Evolutionary conservation across 2,113 vertebrate species (phyloP).

Genomic region (Prunella fulvescens): DNA sequence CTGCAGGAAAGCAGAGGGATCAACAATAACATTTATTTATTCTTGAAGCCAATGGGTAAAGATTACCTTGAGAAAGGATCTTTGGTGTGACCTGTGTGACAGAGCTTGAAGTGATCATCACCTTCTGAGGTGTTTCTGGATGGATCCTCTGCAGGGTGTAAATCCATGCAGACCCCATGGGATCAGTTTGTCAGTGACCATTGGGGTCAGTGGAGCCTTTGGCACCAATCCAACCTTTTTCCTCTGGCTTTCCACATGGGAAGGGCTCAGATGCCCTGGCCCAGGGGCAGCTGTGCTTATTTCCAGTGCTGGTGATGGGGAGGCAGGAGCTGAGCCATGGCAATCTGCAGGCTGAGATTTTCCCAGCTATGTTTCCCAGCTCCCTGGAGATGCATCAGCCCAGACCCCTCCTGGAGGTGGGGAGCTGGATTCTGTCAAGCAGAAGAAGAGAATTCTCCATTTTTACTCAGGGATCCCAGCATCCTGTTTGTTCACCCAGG

Average conservation of each 20-base stretch:
- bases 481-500: not conserved
- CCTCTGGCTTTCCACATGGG: not conserved
- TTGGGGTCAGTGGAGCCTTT: not conserved
- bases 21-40: not conserved
- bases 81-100: not conserved
- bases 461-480: not conserved
- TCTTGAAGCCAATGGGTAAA: not conserved
- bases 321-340: not conserved
- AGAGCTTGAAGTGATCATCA: not conserved
- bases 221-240: not conserved
- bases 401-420: not conserved
- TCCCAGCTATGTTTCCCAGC: not conserved
- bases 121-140: fast-evolving
- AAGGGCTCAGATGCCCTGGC: not conserved
- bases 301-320: fast-evolving
- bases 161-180: not conserved
- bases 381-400: not conserved
- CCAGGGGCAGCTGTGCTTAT: not conserved
- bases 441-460: not conserved
- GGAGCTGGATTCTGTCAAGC: not conserved
- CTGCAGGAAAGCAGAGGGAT: conserved; percentile 3
- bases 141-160: not conserved
- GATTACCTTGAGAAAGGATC: not conserved
- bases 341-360: not conserved
- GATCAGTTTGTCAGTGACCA: not conserved